Percentiles rank a stretch among this genome's conserved stretches.
Conservation (phyloP, 2,113 vertebrate species). For the Glaucidium brasilianum region DNA sequence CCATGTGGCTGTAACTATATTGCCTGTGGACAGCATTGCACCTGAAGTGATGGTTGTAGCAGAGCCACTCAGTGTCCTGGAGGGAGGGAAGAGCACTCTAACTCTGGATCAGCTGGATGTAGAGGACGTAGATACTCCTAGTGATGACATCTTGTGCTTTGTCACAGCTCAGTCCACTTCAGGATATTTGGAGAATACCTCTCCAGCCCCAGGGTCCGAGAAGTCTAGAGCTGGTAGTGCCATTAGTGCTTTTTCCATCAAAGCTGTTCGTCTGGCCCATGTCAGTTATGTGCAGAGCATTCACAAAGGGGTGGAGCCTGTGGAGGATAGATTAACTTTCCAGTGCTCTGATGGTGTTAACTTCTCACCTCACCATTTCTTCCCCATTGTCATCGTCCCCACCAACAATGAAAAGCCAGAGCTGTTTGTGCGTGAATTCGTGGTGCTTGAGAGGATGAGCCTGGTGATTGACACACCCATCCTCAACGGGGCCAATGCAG, state of each 20-base stretch:
- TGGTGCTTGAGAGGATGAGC: slow-evolving; percentile 73
- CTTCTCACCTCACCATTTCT: slow-evolving; percentile 58
- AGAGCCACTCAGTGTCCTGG: slow-evolving; percentile 71
- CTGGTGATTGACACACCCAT: slow-evolving; percentile 64
- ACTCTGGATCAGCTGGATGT: slow-evolving; percentile 44
- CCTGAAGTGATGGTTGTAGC: slow-evolving; percentile 73
- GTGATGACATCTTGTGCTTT: slow-evolving; percentile 66
- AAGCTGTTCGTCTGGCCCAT: slow-evolving; percentile 35
- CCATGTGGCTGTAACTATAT: slow-evolving; percentile 55
- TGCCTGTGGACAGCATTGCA: slow-evolving; percentile 69
- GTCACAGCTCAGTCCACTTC: slow-evolving; percentile 60
- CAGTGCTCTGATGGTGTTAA: slow-evolving; percentile 69
- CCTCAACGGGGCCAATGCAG: slow-evolving; percentile 59
- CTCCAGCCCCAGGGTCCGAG: slow-evolving; percentile 63
- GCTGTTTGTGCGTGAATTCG: slow-evolving; percentile 53
- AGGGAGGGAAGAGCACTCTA: slow-evolving; percentile 83
- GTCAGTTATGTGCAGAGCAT: slow-evolving; percentile 73
- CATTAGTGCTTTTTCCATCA: slow-evolving; percentile 71
- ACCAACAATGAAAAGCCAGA: slow-evolving; percentile 68
- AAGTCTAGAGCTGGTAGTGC: slow-evolving; percentile 51
- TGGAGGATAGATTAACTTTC: slow-evolving; percentile 65
- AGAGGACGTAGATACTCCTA: slow-evolving; percentile 60
- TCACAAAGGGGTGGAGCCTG: slow-evolving; percentile 63
- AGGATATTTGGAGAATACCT: slow-evolving; percentile 72
- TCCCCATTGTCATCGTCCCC: slow-evolving; percentile 64